A percentile compares a stretch with the other conserved stretches of the same genome.
Conservation (phyloP, 2,888 invertebrate species). For the Arrhopalites spinosus region DNA sequence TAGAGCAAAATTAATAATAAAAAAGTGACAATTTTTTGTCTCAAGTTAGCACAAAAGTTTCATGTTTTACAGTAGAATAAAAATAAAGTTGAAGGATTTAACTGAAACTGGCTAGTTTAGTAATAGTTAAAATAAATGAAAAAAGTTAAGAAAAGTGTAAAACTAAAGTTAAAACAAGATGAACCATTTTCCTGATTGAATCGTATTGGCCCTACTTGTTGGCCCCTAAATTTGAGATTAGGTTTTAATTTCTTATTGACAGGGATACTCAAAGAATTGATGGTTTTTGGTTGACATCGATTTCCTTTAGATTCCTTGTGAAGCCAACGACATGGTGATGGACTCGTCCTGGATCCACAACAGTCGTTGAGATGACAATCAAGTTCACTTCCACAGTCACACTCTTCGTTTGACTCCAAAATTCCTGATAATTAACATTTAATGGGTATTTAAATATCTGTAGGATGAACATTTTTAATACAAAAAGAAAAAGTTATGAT, state of each 20-base stretch:
- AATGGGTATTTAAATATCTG: neutral
- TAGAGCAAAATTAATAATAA: no score
- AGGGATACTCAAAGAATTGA: neutral
- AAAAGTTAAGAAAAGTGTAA: no score
- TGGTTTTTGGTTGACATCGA: neutral
- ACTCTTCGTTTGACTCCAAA: slow-evolving; percentile 36
- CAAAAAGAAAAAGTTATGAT: neutral
- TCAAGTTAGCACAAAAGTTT: no score
- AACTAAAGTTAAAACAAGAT: no score
- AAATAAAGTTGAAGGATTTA: no score
- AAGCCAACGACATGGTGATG: slow-evolving; percentile 23
- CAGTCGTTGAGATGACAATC: slow-evolving; percentile 34
- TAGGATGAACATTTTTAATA: neutral
- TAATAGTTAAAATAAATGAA: no score
- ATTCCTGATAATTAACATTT: slow-evolving; percentile 27
- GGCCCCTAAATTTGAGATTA: no score
- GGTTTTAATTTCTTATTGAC: neutral
- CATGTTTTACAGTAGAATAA: no score
- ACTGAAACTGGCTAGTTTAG: no score
- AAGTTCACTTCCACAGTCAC: slow-evolving; percentile 42
- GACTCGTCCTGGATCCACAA: slow-evolving; percentile 37
- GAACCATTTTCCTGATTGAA: no score
- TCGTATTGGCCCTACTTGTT: no score
- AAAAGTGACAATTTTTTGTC: no score
- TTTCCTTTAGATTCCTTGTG: neutral